Evolutionary conservation across 2,888 invertebrate species (phyloP), one percentile per base, ranked within the genome.

Genomic region (Spodoptera exigua): DNA sequence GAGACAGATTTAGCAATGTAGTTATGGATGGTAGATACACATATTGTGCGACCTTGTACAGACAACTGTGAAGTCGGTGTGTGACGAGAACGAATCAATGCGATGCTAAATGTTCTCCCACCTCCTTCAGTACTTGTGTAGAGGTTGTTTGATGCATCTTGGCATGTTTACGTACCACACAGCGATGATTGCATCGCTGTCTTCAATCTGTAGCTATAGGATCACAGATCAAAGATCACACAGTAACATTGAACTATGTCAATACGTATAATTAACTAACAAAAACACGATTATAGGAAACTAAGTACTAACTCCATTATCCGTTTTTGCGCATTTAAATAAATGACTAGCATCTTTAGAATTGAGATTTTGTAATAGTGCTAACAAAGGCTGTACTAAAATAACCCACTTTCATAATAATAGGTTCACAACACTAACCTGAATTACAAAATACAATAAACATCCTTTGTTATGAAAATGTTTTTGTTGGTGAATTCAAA

Each of bases 71-170:
- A 60, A 59, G 54, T 68, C 44, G 45, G 36, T 46, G 48, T 69
- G 21, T n/a, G 39, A 41, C 37, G 36, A 32, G 44, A 63, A 43
- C 34, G 51, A 41, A 55, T 48, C 44, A 34, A 51, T 54, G 58
- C 70, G 53, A 58, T 47, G 40, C 44, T 55, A 49, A 45, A 52
- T 37, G 43, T 21, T 48, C 71, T 68, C 71, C 54, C 66, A 59
- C 47, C 44, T 71, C 46, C 59, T 40, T 37, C 46, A 37, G 34
- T 49, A 18, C 46, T 70, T 55, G 40, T 51, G 43, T 52, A 55
- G 51, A 48, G 44, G 37, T 55, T 59, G 71, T 69, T 71, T 69
- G 44, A 71, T 48, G 59, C 71, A 69, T 71, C 68, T 71, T 69
- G 71, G 72, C 71, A 69, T 69, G 68, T 69, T 65, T 71, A 65